Conservation (phyloP, 1,140 invertebrate genomes). For the Liolophura sinensis region DNA sequence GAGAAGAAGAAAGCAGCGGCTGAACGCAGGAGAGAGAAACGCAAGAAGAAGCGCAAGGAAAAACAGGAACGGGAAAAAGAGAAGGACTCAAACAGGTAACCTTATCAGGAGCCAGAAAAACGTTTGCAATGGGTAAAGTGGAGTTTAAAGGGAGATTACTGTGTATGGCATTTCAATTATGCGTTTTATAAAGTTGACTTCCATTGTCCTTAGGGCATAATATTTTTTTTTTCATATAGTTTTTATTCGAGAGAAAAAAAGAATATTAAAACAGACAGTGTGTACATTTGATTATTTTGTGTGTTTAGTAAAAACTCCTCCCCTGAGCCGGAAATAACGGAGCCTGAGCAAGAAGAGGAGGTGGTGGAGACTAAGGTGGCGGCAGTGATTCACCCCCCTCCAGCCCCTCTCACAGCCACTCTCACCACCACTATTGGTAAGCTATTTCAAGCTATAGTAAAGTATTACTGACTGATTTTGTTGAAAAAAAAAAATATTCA, state of each 20-base stretch:
- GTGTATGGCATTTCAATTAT: too few species aligned
- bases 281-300: slow-evolving; percentile 6
- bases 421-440: slow-evolving; percentile 45
- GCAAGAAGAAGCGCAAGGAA: slow-evolving; percentile 88
- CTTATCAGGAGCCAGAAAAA: slow-evolving; percentile 63
- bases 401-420: slow-evolving; percentile 40
- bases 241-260: too few species aligned
- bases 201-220: too few species aligned
- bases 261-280: background rate
- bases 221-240: too few species aligned
- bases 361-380: slow-evolving; percentile 12
- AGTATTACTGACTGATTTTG: too few species aligned
- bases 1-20: slow-evolving; percentile 89
- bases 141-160: too few species aligned
- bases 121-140: too few species aligned
- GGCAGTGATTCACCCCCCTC: background rate
- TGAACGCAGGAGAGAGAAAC: slow-evolving; percentile 85
- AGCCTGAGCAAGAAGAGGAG: slow-evolving; percentile 64
- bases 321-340: slow-evolving; percentile 68
- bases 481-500: too few species aligned
- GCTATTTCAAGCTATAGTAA: too few species aligned
- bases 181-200: too few species aligned
- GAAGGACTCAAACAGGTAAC: slow-evolving; percentile 59
- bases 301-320: slow-evolving; percentile 54
- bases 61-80: slow-evolving; percentile 76